Percentiles rank a stretch among this genome's conserved stretches.
phyloP scores from a whole-genome alignment of 2,113 vertebrate species.

The Octodon degus region DNA sequence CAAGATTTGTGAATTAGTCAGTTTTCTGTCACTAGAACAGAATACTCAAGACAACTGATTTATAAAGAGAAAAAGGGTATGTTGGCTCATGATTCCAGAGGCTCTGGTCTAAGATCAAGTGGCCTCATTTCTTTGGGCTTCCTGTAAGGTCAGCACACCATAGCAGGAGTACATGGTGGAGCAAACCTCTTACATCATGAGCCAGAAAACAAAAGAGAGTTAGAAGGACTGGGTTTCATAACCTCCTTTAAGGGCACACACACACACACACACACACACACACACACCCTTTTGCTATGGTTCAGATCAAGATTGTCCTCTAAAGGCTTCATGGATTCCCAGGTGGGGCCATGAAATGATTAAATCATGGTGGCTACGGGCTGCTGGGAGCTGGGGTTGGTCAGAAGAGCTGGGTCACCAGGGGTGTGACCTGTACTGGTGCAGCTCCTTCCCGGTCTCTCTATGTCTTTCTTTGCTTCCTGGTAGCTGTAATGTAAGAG shows the following conservation, averaged over 20 bases:
- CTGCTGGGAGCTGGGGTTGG: not conserved
- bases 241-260: too few species aligned
- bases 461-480: not conserved
- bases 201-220: not conserved
- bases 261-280: not conserved
- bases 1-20: not conserved
- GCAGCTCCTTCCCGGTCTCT: not conserved
- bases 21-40: not conserved
- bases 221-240: not conserved
- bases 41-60: not conserved
- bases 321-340: not conserved
- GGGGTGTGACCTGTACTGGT: not conserved
- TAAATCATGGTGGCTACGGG: not conserved
- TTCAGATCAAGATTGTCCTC: not conserved
- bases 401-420: not conserved
- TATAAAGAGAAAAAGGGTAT: not conserved
- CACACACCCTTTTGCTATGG: not conserved
- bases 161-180: too few species aligned
- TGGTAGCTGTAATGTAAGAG: not conserved
- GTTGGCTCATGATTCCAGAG: not conserved
- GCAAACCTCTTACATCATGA: too few species aligned
- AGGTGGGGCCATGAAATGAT: too few species aligned
- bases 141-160: not conserved
- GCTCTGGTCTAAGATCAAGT: not conserved
- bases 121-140: not conserved